Conservation (phyloP, 2,888 invertebrate genomes). For the Drosophila histrio region DNA sequence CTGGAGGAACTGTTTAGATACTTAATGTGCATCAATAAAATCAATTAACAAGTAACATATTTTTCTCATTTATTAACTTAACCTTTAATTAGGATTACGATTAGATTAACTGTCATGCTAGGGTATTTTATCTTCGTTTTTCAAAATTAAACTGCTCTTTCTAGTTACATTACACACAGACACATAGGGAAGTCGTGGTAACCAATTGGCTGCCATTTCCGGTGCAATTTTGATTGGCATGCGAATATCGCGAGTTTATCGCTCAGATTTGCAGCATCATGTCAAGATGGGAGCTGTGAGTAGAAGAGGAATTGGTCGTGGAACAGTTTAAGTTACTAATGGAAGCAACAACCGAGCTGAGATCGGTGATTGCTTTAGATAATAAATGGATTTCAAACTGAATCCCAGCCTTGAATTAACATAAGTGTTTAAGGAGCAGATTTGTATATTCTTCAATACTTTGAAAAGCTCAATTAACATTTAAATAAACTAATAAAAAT, state of each 20-base stretch:
- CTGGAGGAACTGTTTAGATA: neutral
- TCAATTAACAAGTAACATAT: no score
- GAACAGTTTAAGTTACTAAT: neutral
- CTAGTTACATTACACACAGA: neutral
- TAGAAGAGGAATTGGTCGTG: no score
- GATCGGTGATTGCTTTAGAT: neutral
- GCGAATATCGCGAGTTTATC: conserved; percentile 24
- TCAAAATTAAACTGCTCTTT: neutral
- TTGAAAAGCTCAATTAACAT: no score
- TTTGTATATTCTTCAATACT: no score
- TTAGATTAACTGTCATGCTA: neutral
- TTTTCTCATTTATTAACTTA: neutral
- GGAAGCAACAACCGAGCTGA: neutral
- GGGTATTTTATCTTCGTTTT: neutral
- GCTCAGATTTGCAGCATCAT: conserved; percentile 24
- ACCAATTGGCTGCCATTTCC: conserved; percentile 33
- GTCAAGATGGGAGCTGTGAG: neutral
- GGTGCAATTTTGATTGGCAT: conserved; percentile 32
- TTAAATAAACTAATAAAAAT: no score
- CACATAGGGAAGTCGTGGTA: neutral
- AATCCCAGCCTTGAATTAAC: neutral
- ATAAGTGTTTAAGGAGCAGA: neutral
- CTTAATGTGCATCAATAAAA: neutral
- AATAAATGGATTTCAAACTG: neutral
- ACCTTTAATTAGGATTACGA: neutral